phyloP scores from a whole-genome alignment of 2,888 invertebrate genomes.

The Drosophila rubida region DNA sequence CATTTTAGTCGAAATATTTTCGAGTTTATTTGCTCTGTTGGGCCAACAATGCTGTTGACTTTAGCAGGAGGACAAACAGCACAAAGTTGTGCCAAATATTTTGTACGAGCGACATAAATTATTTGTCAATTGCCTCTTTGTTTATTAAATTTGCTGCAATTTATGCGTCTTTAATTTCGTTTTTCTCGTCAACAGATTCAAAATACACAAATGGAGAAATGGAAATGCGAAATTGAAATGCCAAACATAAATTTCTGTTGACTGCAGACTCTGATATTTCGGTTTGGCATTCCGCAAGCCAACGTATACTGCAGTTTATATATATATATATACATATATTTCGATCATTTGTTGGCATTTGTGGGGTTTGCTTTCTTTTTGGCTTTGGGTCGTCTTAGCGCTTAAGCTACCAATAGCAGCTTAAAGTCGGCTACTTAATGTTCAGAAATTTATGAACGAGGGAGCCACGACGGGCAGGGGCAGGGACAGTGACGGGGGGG shows the following conservation, averaged over 20 bases:
- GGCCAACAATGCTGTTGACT: not conserved
- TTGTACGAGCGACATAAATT: not conserved
- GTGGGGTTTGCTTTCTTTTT: constrained; percentile 12
- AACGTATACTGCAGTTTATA: constrained; percentile 2
- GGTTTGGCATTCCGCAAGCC: not conserved
- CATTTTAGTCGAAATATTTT: not conserved
- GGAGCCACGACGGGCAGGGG: not conserved
- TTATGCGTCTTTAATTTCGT: not conserved
- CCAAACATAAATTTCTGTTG: constrained; percentile 19
- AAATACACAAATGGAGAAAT: constrained; percentile 3
- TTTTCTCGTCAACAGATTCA: not conserved
- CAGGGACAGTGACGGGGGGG: not conserved
- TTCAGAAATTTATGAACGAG: constrained; percentile 58
- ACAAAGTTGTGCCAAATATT: not conserved
- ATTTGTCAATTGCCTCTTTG: not conserved
- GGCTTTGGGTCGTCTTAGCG: constrained; percentile 8
- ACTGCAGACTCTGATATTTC: constrained; percentile 10
- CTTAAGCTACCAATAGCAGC: constrained; percentile 60
- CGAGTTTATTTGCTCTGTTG: not conserved
- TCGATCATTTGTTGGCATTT: constrained; percentile 3
- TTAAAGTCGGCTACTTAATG: constrained; percentile 69
- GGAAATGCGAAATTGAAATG: too few relatives aligned
- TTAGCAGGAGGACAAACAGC: not conserved
- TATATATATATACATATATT: not conserved
- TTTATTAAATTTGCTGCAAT: not conserved